These are phyloP conservation scores for Sus cebifrons DNA, from an alignment of 2,797 vertebrate genomes.

Conservation along the genomic window DNA sequence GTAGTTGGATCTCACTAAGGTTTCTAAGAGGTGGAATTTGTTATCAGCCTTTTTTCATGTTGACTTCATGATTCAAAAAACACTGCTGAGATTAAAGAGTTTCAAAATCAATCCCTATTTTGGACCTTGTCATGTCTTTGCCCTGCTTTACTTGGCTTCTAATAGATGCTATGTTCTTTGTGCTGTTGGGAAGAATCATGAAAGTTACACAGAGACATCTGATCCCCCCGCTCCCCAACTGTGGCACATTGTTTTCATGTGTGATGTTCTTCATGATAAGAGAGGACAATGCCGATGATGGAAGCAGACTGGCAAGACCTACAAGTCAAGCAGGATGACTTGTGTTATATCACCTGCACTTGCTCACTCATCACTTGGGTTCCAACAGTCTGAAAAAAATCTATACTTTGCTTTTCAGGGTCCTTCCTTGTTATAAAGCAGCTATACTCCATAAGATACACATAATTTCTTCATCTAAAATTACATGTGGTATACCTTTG, in stretches of 20 bases:
- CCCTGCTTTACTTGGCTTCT: neutral
- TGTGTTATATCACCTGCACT: neutral
- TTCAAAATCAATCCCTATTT: neutral
- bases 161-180: neutral
- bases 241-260: neutral
- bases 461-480: neutral
- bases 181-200: constrained; percentile 4
- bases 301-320: neutral
- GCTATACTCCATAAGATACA: neutral
- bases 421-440: neutral
- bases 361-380: neutral
- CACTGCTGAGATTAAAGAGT: neutral
- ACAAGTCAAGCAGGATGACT: neutral
- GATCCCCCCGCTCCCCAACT: neutral
- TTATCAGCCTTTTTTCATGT: neutral
- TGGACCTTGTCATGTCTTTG: neutral
- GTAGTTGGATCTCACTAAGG: neutral
- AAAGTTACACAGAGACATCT: neutral
- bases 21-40: neutral
- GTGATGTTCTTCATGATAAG: neutral
- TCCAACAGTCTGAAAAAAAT: neutral
- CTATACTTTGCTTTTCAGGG: neutral
- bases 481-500: neutral
- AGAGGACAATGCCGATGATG: neutral
- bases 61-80: neutral